Base-by-base conservation (phyloP, 2,888 invertebrate species). In the Gortyna flavago region DNA sequence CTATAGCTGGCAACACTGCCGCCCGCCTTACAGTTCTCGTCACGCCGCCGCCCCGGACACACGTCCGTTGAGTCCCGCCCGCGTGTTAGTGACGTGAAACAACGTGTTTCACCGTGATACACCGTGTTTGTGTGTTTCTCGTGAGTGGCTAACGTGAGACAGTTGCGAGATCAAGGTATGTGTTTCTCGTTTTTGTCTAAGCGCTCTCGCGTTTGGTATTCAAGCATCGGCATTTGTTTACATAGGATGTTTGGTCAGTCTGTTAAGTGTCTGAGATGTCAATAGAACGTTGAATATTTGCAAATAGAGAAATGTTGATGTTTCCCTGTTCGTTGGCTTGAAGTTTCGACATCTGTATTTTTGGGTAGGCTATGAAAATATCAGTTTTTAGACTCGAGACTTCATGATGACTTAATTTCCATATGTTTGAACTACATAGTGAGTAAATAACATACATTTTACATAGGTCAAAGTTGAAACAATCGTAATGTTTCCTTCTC, bases 11-110 rank as follows among this genome's bases (percentile, higher is more conserved):
- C 91, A 88, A 89, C 87, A 86, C 81, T 41, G 75, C 92, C 92
- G 92, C 93, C 92, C 94, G 93, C 93, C 93, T 90, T 89, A 89
- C 94, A 95, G 95, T 95, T 77, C 84, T 88, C 88, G 86, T 79
- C 86, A 83, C 89, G 91, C 84, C 90, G 92, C 89, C 92, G 93
- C 87, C 86, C 85, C 81, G 92, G 89, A 84, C 92, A 93, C 94
- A 93, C 95, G 95, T 91, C 89, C 82, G 79, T 85, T 87, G 77
- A 90, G 38, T 67, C 74, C 91, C 91, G 91, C 91, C 91, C 93
- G 92, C 93, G 93, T 90, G 90, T 91, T 89, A 85, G 89, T 91
- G 85, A 70, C 82, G 88, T 88, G 87, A 81, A 75, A 83, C 71
- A 86, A 79, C 89, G 89, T 89, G 88, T 80, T 82, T 61, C 85